Base-by-base conservation (phyloP, 2,797 vertebrate genomes). In the Spinus olivaceus region DNA sequence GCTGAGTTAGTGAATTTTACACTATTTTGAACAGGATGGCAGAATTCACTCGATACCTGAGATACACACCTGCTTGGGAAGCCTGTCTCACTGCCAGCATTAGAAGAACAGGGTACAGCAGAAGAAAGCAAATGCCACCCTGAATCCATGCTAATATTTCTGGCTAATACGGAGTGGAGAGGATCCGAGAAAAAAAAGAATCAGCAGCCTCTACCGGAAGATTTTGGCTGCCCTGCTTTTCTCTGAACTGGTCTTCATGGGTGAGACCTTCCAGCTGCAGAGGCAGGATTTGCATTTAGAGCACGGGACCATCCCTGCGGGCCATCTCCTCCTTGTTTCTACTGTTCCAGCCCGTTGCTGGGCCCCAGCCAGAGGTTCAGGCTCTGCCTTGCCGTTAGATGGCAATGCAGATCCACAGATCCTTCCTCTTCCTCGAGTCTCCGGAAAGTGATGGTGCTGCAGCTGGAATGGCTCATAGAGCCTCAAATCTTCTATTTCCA, bases 401-500 rank as follows among this genome's bases (percentile, higher is more conserved):
- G 96, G 95, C 96, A 97, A 63, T 92, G 83, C 86, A 92, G 87
- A 86, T 81, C 82, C 77, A 84, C 92, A 71, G 69, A 97, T 94
- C 25, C 17, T 30, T 42, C 18, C 64, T 37, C 78, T 65, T 54
- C 64, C 74, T 33, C 4, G 22, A 47, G 64, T 56, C 39, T 14
- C n/a, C 33, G 73, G 42, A 49, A 81, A 88, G 81, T 27, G 85
- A 30, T 22, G 59, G 30, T 30, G 35, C 30, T 42, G 88, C 79
- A 39, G 33, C 44, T 81, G 89, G 66, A 79, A 70, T 6, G 78
- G 49, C 83, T 91, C 59, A 16, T 8, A 13, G 39, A 94, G 49
- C 59, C 54, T 84, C 74, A 72, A 46, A 73, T 64, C 51, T 71
- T 69, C 39, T 63, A 0, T 79, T 86, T 91, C 76, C 0, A 0